Base-by-base conservation (phyloP, 53 echinoderm and acorn worm species). In the Patiria pectinifera region DNA sequence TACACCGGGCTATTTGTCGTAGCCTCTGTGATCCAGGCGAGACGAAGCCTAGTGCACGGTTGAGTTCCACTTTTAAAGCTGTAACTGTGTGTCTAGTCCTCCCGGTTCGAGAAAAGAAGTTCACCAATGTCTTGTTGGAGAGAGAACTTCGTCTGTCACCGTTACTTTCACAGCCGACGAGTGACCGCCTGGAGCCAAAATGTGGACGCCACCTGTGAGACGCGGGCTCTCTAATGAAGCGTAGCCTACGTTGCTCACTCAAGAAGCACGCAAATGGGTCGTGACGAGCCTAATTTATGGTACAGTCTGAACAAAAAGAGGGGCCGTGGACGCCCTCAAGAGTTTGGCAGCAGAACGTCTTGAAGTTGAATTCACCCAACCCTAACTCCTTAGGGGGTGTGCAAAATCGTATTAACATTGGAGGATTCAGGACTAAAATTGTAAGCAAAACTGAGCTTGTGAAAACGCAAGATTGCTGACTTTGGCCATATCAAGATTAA, bases 181-280 rank as follows among this genome's bases (percentile, higher is more conserved):
- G 19, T 21, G 70, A 70, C 18, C 21, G 74, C 74, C 74, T 23
- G 24, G 4, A 74, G 74, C 74, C 35, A 21, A 21, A 74, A 74
- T 74, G 74, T 74, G 74, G 74, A 24, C 74, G 24, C 74, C 74
- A 74, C 66, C 66, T 66, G 66, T 18, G 24, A 74, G 22, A 24
- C 4, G 6, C 18, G 4, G 70, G 70, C 70, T 18, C 70, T 14
- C 70, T 16, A 70, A 4, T 70, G 14, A 18, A 70, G 4, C 21
- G 35, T 35, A 35, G 14, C 70, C 4, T 18, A 18, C 70, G 70
- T 18, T 3, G 18, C 74, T 74, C 74, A 24, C 74, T 74, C 74
- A 6, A 74, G 74, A 74, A 74, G 74, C 74, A 74, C 74, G 74
- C 21, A 74, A 74, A 23, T 74, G 24, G 74, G 74, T 74, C 74